phyloP scores from a whole-genome alignment of 53 echinoderm and acorn worm species.

The Echinometra lucunter region DNA sequence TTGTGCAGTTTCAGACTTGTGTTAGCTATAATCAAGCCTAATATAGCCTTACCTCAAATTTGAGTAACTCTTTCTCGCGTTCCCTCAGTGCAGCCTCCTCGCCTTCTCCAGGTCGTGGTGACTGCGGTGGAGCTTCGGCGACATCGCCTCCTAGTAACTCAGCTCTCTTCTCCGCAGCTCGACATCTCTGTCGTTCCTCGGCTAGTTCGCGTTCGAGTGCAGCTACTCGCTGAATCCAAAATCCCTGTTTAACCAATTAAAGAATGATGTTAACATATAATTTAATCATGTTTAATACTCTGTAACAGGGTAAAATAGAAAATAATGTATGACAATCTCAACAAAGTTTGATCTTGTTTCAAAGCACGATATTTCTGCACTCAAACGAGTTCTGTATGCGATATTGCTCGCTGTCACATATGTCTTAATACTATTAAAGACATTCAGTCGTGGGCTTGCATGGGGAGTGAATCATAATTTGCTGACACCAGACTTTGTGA shows the following conservation, averaged over 20 bases:
- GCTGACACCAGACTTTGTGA: no score
- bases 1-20: no score
- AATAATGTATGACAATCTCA: no score
- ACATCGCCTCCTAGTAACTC: conserved; percentile 79
- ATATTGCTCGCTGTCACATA: no score
- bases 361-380: no score
- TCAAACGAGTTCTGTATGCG: no score
- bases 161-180: conserved; percentile 79
- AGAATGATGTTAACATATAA: background rate
- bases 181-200: conserved; percentile 84
- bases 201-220: conserved; percentile 85
- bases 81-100: conserved; percentile 84
- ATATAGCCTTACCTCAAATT: conserved; percentile 88
- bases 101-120: conserved; percentile 68
- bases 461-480: no score
- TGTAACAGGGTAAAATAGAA: no score
- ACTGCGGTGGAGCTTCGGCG: conserved; percentile 61
- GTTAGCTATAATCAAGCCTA: background rate
- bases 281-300: no score
- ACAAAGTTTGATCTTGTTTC: no score
- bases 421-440: no score
- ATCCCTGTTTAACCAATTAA: background rate
- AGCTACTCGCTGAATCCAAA: conserved; percentile 74
- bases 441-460: no score
- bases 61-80: conserved; percentile 91